phyloP scores from a whole-genome alignment of 1,140 invertebrate species.

The Chelonus insularis region DNA sequence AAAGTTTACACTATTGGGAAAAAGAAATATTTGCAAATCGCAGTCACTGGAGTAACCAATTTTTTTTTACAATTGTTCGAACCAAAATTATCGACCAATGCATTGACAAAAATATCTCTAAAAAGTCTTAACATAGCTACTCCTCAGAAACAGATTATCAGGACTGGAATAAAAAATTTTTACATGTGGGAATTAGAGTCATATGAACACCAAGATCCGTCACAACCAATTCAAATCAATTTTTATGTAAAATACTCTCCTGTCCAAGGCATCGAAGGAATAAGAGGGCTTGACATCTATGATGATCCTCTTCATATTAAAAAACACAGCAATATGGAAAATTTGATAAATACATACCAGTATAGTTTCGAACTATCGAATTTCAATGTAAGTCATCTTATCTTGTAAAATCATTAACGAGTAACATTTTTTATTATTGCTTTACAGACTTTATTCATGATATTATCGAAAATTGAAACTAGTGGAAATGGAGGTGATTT shows the following conservation, averaged over 20 bases:
- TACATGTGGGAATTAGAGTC: slow-evolving; percentile 83
- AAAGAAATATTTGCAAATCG: slow-evolving; percentile 80
- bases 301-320: slow-evolving; percentile 58
- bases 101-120: slow-evolving; percentile 62
- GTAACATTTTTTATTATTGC: too few species aligned
- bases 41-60: slow-evolving; percentile 69
- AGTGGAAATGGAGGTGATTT: slow-evolving; percentile 81
- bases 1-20: slow-evolving; percentile 80
- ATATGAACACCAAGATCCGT: slow-evolving; percentile 62
- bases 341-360: slow-evolving; percentile 55
- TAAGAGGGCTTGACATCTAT: slow-evolving; percentile 35
- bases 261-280: slow-evolving; percentile 56
- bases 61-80: slow-evolving; percentile 64
- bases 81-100: slow-evolving; percentile 63
- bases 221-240: slow-evolving; percentile 67
- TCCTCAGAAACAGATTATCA: slow-evolving; percentile 64
- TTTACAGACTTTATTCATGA: slow-evolving; percentile 83
- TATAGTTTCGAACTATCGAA: slow-evolving; percentile 67
- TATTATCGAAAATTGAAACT: slow-evolving; percentile 80
- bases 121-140: slow-evolving; percentile 68
- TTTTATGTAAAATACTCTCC: slow-evolving; percentile 71
- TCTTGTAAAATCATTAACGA: too few species aligned
- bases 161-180: slow-evolving; percentile 71
- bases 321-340: slow-evolving; percentile 48
- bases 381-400: slow-evolving; percentile 70